Evolutionary conservation across 1,140 invertebrate genomes (phyloP), one percentile per base, ranked within the genome.

Genomic region (Tyrophagus putrescentiae): DNA sequence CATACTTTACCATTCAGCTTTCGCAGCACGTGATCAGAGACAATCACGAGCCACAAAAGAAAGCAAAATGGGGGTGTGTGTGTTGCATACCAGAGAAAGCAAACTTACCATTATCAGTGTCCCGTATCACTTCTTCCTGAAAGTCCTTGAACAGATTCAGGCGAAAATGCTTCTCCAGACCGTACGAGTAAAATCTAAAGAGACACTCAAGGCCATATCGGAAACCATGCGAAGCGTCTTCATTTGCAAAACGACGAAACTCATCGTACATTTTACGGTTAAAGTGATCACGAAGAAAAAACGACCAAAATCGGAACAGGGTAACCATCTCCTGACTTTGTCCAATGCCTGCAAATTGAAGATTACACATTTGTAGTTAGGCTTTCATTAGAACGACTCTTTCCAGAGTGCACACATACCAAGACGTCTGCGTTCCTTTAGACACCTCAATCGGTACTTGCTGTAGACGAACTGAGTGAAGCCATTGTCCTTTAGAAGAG

Each of bases 131-230:
- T 75, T 98, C 94, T 48, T 79, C 76, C 75, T 97, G 89, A 76
- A 99, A 99, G 71, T 98, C 87, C 72, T 87, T 80, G 73, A 93
- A 98, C 7, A 98, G 71, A 64, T 92, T 84, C 18, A 84, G 82
- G 66, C 92, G 76, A 75, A 97, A 98, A 73, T 90, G 89, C 65
- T 83, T 84, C 72, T 98, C 95, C 44, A 99, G 76, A 4, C 95
- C 95, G 72, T 98, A 99, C 67, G 90, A 96, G 73, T 84, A 99
- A 76, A 93, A 98, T n/a, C 95, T 79, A 79, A 98, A 98, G 9
- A 99, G 78, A 70, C 94, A 98, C 72, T 99, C 95, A 13, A 98
- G 67, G 21, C 83, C 83, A 69, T 83, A 83, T 72, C 93, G 83
- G 74, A 90, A 93, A 0, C 92, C 91, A 63, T 79, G 81, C 31